Evolutionary conservation across 2,888 invertebrate genomes (phyloP), one percentile per base, ranked within the genome.

Genomic region (Bibio marci): DNA sequence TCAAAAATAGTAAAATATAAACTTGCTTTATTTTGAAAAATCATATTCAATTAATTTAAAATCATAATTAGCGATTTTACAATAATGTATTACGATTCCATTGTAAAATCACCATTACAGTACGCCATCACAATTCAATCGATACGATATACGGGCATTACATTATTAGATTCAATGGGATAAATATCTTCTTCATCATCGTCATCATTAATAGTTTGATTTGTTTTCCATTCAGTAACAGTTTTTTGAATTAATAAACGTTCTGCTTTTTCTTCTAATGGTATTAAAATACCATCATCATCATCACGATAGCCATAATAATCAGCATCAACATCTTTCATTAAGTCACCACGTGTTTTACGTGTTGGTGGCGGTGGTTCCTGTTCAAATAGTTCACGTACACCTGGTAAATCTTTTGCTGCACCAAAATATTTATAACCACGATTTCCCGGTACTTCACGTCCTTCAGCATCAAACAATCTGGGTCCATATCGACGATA

Each of bases 361-460:
- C 91, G 70, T 12, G 87, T 82, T 5, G 87, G 81, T 38, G 83
- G 77, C 12, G 90, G 88, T 10, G 92, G 86, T 57, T 90, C 90
- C 57, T 94, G 92, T 57, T 95, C 92, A 66, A 98, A 99, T 26
- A 98, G 60, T 59, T 99, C 98, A 35, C 95, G 71, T 2, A 98
- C 98, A 19, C 98, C 94, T 39, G 98, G 98, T 48, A 98, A 66
- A 63, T 98, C 97, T 61, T 92, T 91, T 1, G 95, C 92, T 15
- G 95, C 95, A 27, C 95, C 97, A 62, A 97, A 97, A 63, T 97
- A 98, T 63, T 97, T 95, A 61, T 99, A 99, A 0, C 98, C 97
- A 47, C 90, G 73, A 62, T 94, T 95, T 12, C 97, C 95, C 0
- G 95, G 94, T 1, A 97, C 95, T 64, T 98, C 98, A 51, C 87